A percentile compares a stretch with the other conserved stretches of the same genome.
phyloP scores from a whole-genome alignment of 2,888 invertebrate genomes.

The Dorcus hopei region DNA sequence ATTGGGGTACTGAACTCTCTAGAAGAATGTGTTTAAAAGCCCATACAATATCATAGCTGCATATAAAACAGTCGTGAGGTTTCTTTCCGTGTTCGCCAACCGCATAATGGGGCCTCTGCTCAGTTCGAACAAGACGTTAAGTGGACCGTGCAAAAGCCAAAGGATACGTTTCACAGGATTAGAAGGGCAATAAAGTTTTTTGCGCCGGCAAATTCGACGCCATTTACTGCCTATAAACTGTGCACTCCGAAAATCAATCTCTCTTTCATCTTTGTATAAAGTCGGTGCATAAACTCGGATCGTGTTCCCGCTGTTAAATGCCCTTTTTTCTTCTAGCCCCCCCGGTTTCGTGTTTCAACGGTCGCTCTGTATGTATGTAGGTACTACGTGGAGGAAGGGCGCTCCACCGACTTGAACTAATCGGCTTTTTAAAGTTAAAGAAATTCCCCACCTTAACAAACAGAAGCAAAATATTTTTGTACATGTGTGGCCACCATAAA shows the following conservation, averaged over 20 bases:
- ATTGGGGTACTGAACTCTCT: too few relatives aligned
- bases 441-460: too few relatives aligned
- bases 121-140: neutral
- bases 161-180: neutral
- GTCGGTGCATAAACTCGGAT: neutral
- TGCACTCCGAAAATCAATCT: neutral
- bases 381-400: too few relatives aligned
- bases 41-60: too few relatives aligned
- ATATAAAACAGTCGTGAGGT: too few relatives aligned
- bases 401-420: too few relatives aligned
- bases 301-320: neutral
- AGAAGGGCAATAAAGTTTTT: neutral
- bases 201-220: neutral
- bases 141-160: neutral
- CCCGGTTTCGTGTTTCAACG: neutral
- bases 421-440: too few relatives aligned
- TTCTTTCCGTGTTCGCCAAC: too few relatives aligned
- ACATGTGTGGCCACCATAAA: too few relatives aligned
- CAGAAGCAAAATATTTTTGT: too few relatives aligned
- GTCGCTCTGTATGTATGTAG: neutral
- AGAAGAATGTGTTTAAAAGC: too few relatives aligned
- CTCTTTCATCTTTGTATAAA: conserved; percentile 1
- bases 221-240: neutral
- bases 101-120: too few relatives aligned
- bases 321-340: neutral